Evolutionary conservation across 2,113 vertebrate species (phyloP), one percentile per base, ranked within the genome.

Genomic region (Otis tarda): DNA sequence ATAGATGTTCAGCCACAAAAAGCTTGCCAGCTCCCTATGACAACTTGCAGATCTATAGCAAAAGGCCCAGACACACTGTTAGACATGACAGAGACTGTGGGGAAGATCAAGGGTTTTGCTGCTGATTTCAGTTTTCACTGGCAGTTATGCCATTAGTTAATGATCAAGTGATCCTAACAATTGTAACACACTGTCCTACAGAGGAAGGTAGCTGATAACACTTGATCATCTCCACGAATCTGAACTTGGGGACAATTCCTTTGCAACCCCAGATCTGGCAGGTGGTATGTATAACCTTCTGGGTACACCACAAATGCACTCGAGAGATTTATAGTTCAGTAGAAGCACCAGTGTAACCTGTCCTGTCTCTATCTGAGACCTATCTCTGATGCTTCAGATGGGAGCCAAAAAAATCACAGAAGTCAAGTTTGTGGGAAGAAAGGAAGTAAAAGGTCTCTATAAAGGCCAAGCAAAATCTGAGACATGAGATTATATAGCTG

Each of bases 151-250:
- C 8, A 4, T 70, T 78, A 67, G 14, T 45, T 90, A 78, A 59
- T 78, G 23, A 18, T 81, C 45, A 70, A 35, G 39, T 45, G 15
- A 63, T 57, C 35, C 31, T 77, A 67, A 47, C 14, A n/a, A 19
- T 79, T 82, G 19, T 16, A 79, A 71, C 19, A 28, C n/a, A 18
- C 19, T 71, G 33, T 67, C 12, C 43, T 60, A 14, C 10, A 47
- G 28, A 63, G 22, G 50, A 78, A 93, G 22, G 35, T 22, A 64
- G 53, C 11, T 52, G 53, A 12, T 49, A 35, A 88, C 21, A 20
- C 17, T 78, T 0, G 0, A 45, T 56, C 33, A 73, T 37, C 5
- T 4, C 16, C 15, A 31, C 23, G 11, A 33, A 22, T 47, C 33
- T 87, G 49, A 85, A 68, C 70, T 82, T 39, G 21, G 55, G 23